Evolutionary conservation across 2,797 vertebrate genomes (phyloP).

Genomic region (Halcyon badia): DNA sequence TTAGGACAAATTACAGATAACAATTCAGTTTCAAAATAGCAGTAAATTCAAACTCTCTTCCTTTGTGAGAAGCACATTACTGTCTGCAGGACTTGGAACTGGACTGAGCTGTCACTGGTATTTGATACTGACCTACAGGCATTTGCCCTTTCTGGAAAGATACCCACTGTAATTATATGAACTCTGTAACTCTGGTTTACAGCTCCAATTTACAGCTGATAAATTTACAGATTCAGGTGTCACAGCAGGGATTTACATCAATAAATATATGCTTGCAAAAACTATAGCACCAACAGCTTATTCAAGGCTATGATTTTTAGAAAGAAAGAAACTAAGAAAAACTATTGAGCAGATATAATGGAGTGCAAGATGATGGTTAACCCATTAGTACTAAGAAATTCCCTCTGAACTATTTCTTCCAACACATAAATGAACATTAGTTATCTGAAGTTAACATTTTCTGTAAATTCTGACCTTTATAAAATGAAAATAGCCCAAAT

Average conservation of each 20-base stretch:
- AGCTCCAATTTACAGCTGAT: slow-evolving; percentile 54
- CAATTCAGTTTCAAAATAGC: neutral
- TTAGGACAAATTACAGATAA: neutral
- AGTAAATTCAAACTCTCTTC: neutral
- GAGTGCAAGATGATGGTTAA: neutral
- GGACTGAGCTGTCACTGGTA: slow-evolving; percentile 16
- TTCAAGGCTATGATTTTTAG: neutral
- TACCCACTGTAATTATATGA: slow-evolving; percentile 45
- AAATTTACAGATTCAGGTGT: slow-evolving; percentile 48
- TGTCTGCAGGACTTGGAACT: slow-evolving; percentile 11
- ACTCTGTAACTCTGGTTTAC: slow-evolving; percentile 54
- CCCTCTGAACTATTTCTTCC: neutral
- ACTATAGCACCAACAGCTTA: neutral
- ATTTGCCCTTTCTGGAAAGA: slow-evolving; percentile 74
- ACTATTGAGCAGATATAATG: neutral
- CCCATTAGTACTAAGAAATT: neutral
- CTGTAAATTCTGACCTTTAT: slow-evolving; percentile 12
- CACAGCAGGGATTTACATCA: slow-evolving; percentile 21
- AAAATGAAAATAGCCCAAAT: slow-evolving; percentile 16
- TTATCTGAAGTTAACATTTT: neutral
- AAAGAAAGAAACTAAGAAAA: neutral
- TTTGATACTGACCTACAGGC: slow-evolving; percentile 55
- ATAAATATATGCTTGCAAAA: neutral
- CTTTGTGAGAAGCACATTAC: neutral
- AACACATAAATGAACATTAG: neutral